Conservation (phyloP, 2,113 vertebrate species). For the Hypocryptadius cinnamomeus region DNA sequence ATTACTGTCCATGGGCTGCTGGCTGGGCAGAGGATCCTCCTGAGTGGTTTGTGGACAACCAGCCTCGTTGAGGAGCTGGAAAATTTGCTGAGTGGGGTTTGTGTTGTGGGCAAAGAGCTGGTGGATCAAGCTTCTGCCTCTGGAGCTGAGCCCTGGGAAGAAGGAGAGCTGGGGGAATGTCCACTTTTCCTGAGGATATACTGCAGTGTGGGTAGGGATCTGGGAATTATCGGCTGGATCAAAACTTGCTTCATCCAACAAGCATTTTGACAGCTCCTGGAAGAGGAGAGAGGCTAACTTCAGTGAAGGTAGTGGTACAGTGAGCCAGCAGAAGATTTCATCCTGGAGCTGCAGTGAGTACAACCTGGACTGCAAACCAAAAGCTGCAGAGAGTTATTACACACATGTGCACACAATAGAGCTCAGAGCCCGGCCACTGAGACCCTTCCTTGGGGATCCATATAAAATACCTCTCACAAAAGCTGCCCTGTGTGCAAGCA, state of each 20-base stretch:
- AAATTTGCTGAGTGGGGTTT: background rate
- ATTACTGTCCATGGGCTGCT: background rate
- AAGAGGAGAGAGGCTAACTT: background rate
- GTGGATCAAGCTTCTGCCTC: background rate
- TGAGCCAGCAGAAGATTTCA: background rate
- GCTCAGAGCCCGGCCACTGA: background rate
- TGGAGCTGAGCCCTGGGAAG: background rate
- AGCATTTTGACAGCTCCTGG: background rate
- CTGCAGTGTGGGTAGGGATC: background rate
- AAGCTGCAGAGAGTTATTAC: background rate
- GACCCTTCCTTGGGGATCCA: constrained; percentile 49
- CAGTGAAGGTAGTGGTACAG: background rate
- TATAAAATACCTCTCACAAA: constrained; percentile 46
- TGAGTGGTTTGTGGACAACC: background rate
- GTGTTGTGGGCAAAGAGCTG: background rate
- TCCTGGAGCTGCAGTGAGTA: background rate
- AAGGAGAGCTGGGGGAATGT: background rate
- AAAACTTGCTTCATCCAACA: background rate
- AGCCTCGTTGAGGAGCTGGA: background rate
- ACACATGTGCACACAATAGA: background rate
- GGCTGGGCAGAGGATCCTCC: background rate
- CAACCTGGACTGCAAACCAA: background rate
- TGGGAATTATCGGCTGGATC: background rate
- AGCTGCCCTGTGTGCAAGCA: constrained; percentile 29
- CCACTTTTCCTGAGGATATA: background rate